Conservation (phyloP, 2,888 invertebrate species). For the Anorthoa munda region DNA sequence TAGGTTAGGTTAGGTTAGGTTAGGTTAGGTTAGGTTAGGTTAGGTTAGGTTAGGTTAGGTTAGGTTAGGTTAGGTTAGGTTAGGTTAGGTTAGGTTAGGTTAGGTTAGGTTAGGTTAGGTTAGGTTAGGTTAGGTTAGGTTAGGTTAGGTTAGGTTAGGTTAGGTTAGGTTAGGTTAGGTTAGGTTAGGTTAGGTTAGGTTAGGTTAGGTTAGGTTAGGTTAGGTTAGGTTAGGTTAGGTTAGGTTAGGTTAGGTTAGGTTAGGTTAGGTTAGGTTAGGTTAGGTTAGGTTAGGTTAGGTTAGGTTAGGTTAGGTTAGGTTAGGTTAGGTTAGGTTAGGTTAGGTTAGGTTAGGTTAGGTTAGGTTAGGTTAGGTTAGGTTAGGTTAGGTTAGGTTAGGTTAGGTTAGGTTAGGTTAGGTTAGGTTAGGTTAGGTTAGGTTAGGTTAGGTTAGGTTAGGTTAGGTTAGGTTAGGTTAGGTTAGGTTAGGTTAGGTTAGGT, state of each 20-base stretch:
- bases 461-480: neutral
- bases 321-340: neutral
- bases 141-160: too few relatives aligned
- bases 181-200: neutral
- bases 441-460: neutral
- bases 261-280: too few relatives aligned
- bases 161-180: too few relatives aligned
- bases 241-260: too few relatives aligned
- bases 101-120: too few relatives aligned
- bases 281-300: neutral
- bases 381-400: neutral
- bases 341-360: neutral
- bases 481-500: neutral
- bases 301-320: constrained; percentile 1
- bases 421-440: neutral
- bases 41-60: too few relatives aligned
- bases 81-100: too few relatives aligned
- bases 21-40: too few relatives aligned
- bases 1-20: too few relatives aligned
- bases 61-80: too few relatives aligned
- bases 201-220: neutral
- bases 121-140: too few relatives aligned
- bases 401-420: neutral
- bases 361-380: neutral
- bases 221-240: constrained; percentile 1